Conservation (phyloP, 2,113 vertebrate species). For the Atrichornis clamosus region DNA sequence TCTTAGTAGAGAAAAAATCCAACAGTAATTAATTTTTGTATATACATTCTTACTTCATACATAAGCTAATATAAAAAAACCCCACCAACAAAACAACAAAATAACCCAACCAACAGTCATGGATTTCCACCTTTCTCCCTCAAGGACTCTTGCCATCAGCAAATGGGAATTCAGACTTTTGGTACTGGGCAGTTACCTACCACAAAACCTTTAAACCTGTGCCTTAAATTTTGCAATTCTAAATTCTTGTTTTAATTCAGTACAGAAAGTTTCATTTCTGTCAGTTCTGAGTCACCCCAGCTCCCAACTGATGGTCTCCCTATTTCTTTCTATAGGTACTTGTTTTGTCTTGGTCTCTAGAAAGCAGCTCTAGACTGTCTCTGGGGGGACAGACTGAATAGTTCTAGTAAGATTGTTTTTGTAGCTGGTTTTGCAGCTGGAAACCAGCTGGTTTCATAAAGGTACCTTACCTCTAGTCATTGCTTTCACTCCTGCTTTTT, state of each 20-base stretch:
- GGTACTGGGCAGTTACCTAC: neutral
- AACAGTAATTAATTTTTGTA: neutral
- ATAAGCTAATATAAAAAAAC: neutral
- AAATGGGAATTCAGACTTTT: neutral
- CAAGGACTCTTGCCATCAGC: neutral
- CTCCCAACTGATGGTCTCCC: neutral
- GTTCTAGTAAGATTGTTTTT: neutral
- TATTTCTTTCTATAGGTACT: neutral
- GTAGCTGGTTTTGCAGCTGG: no score
- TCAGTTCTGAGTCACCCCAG: neutral
- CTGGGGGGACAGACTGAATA: neutral
- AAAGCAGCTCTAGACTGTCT: neutral
- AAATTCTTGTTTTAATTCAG: neutral
- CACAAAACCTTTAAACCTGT: neutral
- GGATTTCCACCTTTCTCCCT: neutral
- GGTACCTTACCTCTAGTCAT: neutral
- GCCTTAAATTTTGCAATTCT: neutral
- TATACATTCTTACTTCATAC: neutral
- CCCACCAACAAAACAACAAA: neutral
- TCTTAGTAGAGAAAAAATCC: neutral
- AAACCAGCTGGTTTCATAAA: neutral
- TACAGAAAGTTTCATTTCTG: neutral
- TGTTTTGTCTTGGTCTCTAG: neutral
- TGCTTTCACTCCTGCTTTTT: neutral
- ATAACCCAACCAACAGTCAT: neutral